Base-by-base conservation (phyloP, 2,888 invertebrate species). In the Nudaria mundana region DNA sequence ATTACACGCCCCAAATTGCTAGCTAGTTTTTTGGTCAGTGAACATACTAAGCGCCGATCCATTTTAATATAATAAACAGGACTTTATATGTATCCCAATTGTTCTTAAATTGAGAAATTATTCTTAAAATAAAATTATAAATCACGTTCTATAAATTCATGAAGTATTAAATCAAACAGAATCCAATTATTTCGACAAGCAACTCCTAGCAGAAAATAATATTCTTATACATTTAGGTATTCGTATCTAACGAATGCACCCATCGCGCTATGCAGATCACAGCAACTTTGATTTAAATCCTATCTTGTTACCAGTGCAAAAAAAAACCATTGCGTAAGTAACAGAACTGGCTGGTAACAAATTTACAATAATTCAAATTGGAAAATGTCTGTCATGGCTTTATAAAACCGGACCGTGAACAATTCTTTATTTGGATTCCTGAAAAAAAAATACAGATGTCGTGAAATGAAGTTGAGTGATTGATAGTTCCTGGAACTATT, bases 281-380 rank as follows among this genome's bases (percentile, higher is more conserved):
- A 38, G 48, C 48, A 48, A 48, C 70, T 71, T 77, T 80, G 81
- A 81, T 81, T 81, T 81, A 81, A 77, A 75, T 80, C 70, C 56
- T 41, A 50, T 52, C 75, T 78, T 71, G 80, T 76, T 77, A 74
- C 65, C 39, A 48, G 44, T 40, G 37, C 39, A 43, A 49, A 70
- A 72, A 74, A 71, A 68, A 68, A 55, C 36, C 22, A 28, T 12
- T 31, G 37, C 44, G 33, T 43, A 8, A 36, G 32, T 14, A 56
- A 24, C 24, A 58, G 51, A 62, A 56, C 52, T 36, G 57, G 44
- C 16, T 42, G 38, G 40, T 39, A 47, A 44, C 18, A 24, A 22
- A 31, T 23, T 14, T 29, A 28, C 24, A 31, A 16, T 10, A 40
- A 14, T 5, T 5, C 30, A 22, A 13, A 37, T 40, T 28, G 30